These are phyloP conservation scores for Meda fulgida DNA, from an alignment of 2,797 vertebrate genomes.

Conservation along the genomic window DNA sequence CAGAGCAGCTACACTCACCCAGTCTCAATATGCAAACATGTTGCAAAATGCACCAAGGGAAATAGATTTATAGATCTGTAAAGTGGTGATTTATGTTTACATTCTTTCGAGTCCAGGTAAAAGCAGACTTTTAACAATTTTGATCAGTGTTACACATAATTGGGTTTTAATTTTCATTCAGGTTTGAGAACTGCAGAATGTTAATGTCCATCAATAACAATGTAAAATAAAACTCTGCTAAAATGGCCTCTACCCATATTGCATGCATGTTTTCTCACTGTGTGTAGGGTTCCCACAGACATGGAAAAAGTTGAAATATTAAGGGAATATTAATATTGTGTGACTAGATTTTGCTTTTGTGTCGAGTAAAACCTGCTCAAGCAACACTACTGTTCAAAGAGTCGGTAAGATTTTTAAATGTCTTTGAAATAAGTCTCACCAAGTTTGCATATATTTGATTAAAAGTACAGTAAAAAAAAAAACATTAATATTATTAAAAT, in stretches of 20 bases:
- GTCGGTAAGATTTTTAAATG: neutral
- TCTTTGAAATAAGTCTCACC: neutral
- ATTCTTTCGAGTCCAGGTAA: neutral
- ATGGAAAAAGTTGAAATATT: neutral
- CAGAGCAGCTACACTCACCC: conserved; percentile 39
- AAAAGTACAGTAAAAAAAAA: neutral
- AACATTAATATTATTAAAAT: neutral
- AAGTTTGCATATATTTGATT: neutral
- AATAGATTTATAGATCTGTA: neutral
- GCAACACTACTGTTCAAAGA: neutral
- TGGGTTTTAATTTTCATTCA: neutral
- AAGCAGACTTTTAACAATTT: neutral
- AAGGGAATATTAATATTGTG: neutral
- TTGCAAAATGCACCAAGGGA: conserved; percentile 29
- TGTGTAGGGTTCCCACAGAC: neutral
- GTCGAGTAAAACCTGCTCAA: neutral
- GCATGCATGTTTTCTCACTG: neutral
- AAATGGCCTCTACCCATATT: neutral
- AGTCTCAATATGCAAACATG: conserved; percentile 24
- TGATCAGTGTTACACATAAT: neutral
- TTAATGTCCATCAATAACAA: neutral
- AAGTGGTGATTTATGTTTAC: conserved; percentile 8
- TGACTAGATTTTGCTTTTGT: neutral
- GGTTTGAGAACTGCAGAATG: neutral
- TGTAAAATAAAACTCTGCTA: neutral